phyloP scores from a whole-genome alignment of 2,113 vertebrate species.

The Hystrix cristata region DNA sequence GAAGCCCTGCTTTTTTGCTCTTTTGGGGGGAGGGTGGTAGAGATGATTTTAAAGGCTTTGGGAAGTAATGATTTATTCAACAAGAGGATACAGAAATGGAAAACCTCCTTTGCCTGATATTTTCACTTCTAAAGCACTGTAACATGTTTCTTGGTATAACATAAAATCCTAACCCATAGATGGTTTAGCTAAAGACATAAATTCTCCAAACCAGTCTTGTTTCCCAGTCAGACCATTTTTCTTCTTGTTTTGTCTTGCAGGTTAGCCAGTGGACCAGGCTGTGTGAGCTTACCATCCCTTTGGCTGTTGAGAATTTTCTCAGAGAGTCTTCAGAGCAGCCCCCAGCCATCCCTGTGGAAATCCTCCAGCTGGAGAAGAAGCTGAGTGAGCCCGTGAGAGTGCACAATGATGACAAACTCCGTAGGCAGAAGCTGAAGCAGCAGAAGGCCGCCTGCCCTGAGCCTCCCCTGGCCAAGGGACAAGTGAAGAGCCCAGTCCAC shows the following conservation, averaged over 20 bases:
- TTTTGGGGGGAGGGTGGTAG: not conserved
- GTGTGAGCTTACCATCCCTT: constrained; percentile 96
- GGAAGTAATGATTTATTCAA: not conserved
- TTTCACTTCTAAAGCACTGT: not conserved
- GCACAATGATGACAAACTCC: constrained; percentile 98
- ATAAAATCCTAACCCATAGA: not conserved
- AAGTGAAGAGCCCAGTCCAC: not conserved
- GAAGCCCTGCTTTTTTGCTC: not conserved
- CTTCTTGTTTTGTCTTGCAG: constrained; percentile 84
- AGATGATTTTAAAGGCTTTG: constrained; percentile 19
- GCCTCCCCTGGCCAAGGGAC: not conserved
- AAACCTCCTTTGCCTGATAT: not conserved
- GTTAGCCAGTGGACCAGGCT: constrained; percentile 98
- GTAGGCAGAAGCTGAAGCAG: constrained; percentile 95
- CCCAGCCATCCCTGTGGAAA: constrained; percentile 89
- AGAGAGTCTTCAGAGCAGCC: constrained; percentile 78
- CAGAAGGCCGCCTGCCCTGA: constrained; percentile 78
- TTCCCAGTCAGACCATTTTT: not conserved
- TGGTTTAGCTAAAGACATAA: not conserved
- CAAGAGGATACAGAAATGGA: not conserved
- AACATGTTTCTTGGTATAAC: not conserved
- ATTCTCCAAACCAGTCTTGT: not conserved
- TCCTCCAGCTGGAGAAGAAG: constrained; percentile 93
- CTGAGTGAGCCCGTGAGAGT: constrained; percentile 96
- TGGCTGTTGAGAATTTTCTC: constrained; percentile 93